Percentiles rank a stretch among this genome's conserved stretches.
These are phyloP conservation scores for Xenotilapia leptura DNA, from an alignment of 2,113 vertebrate genomes.

Conservation along the genomic window DNA sequence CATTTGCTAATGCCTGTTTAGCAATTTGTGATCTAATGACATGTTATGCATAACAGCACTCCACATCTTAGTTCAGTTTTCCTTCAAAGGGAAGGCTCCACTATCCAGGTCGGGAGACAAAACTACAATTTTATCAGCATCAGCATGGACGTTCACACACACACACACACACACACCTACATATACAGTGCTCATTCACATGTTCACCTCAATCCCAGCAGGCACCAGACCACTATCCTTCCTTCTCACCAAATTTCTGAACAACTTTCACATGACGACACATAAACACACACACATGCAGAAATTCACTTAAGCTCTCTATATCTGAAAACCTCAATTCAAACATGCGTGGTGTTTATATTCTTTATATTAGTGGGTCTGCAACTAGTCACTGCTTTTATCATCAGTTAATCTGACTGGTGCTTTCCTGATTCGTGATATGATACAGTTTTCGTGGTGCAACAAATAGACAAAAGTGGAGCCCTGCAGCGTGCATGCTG, in stretches of 20 bases:
- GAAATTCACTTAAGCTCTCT: background rate
- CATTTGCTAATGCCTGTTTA: background rate
- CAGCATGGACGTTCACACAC: background rate
- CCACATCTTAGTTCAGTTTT: background rate
- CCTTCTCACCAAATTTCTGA: background rate
- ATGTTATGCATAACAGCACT: conserved; percentile 12
- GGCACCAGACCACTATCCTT: background rate
- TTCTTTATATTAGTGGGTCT: background rate
- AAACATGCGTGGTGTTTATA: background rate
- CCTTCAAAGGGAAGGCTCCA: background rate
- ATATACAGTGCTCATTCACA: background rate
- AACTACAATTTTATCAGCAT: background rate
- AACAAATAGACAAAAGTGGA: background rate
- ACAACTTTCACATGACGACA: background rate
- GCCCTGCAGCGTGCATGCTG: background rate
- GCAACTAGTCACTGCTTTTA: background rate
- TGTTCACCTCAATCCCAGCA: background rate
- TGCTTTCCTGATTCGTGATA: background rate
- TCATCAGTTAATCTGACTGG: background rate
- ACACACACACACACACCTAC: background rate
- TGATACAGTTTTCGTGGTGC: background rate
- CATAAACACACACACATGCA: background rate
- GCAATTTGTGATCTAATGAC: conserved; percentile 22
- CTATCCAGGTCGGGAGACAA: conserved; percentile 11
- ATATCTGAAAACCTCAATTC: background rate